Percentiles rank a stretch among this genome's conserved stretches.
Evolutionary conservation across 2,888 invertebrate genomes (phyloP).

Genomic region (Cacoxenus indagator): DNA sequence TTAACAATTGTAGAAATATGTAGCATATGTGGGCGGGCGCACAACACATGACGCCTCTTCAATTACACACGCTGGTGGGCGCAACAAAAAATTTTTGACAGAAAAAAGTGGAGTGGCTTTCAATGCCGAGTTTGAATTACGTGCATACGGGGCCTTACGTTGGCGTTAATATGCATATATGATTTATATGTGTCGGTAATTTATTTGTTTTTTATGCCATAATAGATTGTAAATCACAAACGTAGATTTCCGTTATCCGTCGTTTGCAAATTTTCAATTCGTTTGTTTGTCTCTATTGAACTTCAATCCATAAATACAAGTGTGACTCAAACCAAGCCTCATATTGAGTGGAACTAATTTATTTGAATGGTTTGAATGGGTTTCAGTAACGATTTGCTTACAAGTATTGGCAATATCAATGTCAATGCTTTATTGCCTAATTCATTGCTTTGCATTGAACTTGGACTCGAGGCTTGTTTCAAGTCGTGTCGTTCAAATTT

Average conservation of each 20-base stretch:
- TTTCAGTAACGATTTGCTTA: neutral
- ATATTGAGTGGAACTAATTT: conserved; percentile 29
- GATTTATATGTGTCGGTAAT: neutral
- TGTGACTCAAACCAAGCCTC: conserved; percentile 34
- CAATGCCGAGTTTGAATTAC: neutral
- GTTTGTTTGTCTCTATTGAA: neutral
- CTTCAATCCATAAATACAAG: neutral
- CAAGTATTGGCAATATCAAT: conserved; percentile 56
- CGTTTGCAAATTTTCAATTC: neutral
- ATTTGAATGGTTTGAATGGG: neutral
- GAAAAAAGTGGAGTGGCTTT: neutral
- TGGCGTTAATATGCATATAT: neutral
- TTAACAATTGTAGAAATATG: neutral
- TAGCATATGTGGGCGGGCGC: neutral
- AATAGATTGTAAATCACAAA: neutral
- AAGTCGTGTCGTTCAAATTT: neutral
- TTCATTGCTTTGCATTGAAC: neutral
- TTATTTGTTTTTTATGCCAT: neutral
- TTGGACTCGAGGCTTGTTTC: neutral
- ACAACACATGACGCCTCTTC: neutral
- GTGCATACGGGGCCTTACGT: neutral
- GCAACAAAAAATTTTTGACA: no score
- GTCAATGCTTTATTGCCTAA: conserved; percentile 55
- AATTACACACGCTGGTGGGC: neutral
- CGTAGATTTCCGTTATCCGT: neutral